phyloP scores from a whole-genome alignment of 1,140 invertebrate genomes.

The Drosophila setifemur region DNA sequence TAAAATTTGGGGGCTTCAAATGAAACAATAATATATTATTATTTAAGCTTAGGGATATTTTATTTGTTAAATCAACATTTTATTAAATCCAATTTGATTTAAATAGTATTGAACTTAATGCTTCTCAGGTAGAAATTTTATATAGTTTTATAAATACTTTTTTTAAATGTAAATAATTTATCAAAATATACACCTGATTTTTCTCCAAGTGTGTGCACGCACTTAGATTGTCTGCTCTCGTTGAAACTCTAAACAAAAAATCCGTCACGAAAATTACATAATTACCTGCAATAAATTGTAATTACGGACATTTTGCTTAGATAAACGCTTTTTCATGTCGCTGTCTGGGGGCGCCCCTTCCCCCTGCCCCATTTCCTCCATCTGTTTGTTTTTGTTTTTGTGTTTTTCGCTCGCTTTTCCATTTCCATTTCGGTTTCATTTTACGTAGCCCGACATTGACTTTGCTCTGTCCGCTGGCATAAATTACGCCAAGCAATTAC shows the following conservation, averaged over 20 bases:
- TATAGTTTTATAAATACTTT: neutral
- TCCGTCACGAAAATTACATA: conserved; percentile 67
- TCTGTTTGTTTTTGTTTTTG: conserved; percentile 26
- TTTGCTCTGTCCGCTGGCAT: conserved; percentile 61
- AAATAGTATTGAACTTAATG: too few relatives aligned
- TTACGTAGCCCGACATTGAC: conserved; percentile 53
- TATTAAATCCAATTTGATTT: too few relatives aligned
- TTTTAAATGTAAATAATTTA: neutral
- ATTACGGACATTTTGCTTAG: conserved; percentile 73
- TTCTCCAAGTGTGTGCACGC: conserved; percentile 38
- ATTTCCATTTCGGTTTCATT: conserved; percentile 10
- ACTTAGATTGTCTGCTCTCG: conserved; percentile 24
- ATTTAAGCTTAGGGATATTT: too few relatives aligned
- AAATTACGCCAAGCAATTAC: conserved; percentile 70
- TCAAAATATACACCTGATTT: neutral
- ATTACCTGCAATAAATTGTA: conserved; percentile 76
- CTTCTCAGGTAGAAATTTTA: too few relatives aligned
- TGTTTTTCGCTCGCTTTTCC: conserved; percentile 12
- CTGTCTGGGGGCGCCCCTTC: conserved; percentile 11
- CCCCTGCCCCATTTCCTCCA: neutral
- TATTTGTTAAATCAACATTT: too few relatives aligned
- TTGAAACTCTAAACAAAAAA: conserved; percentile 29
- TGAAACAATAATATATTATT: too few relatives aligned
- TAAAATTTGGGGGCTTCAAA: too few relatives aligned
- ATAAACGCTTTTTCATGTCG: conserved; percentile 71